Evolutionary conservation across 2,888 invertebrate genomes (phyloP), one percentile per base, ranked within the genome.

Genomic region (Adela reaumurella): DNA sequence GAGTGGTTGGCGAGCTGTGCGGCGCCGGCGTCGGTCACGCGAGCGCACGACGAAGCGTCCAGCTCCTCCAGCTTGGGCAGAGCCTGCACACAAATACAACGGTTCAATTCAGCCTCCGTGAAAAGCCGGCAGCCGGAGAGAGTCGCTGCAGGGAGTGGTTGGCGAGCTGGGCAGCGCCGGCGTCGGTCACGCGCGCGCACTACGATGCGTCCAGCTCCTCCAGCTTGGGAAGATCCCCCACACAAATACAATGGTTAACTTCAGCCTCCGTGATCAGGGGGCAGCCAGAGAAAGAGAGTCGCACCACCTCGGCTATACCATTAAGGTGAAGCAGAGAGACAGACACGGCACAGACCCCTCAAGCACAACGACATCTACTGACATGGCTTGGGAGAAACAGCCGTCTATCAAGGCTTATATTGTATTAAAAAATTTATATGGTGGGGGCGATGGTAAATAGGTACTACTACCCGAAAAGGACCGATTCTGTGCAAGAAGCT

Each of bases 11-110:
- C 89, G 44, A 94, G 79, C 68, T 93, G 92, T 19, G 93, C 92
- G 46, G 95, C 89, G 45, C 94, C 94, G 11, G 93, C 92, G 68
- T 96, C 94, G 0, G 94, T 92, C 42, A 96, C 84, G 19, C 93
- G 84, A 50, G 90, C 88, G 69, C 96, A 96, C 49, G 92, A 90
- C 54, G 92, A 85, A 56, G 96, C 81, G 72, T 94, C 92, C 57
- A 96, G 71, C 55, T 86, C 85, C 50, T 83, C 82, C 48, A 96
- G 76, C 58, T 83, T 83, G 0, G 90, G 90, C 49, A 92, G 64
- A 54, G 91, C 89, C 74, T 92, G 87, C 1, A 86, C 86, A n/a
- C n/a, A n/a, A n/a, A n/a, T 6, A 89, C 84, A 57, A n/a, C 43
- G 16, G 16, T n/a, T n/a, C n/a, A n/a, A n/a, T n/a, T n/a, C n/a